Conservation (phyloP, 2,113 vertebrate species). For the Strigops habroptila region DNA sequence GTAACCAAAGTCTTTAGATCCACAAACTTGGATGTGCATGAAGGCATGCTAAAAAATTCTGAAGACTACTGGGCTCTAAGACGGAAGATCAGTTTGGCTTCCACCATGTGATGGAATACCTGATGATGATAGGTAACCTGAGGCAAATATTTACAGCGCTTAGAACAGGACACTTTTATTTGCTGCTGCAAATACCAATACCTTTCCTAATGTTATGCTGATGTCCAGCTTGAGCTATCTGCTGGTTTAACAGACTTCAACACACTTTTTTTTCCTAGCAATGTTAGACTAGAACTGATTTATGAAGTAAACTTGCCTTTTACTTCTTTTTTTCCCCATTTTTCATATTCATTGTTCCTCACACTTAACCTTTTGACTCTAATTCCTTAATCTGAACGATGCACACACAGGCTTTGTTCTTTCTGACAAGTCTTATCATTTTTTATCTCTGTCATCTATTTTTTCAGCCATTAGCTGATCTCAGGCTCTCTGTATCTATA, state of each 20-base stretch:
- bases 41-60: not conserved
- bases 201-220: not conserved
- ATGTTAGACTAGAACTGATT: conserved; percentile 68
- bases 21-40: not conserved
- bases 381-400: conserved; percentile 78
- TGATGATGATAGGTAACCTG: not conserved
- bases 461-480: conserved; percentile 75
- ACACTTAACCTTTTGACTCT: conserved; percentile 79
- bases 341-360: conserved; percentile 80
- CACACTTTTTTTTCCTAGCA: not conserved
- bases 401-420: conserved; percentile 78
- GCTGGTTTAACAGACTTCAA: conserved; percentile 38
- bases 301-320: conserved; percentile 73
- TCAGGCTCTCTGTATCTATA: conserved; percentile 66
- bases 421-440: conserved; percentile 75
- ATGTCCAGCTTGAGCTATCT: conserved; percentile 40
- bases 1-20: not conserved
- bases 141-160: not conserved
- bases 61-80: not conserved
- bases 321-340: conserved; percentile 73
- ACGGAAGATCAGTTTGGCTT: not conserved
- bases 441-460: conserved; percentile 79
- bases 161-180: not conserved
- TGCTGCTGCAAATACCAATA: not conserved
- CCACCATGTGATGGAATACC: not conserved